Evolutionary conservation across 2,888 invertebrate genomes (phyloP), one percentile per base, ranked within the genome.

Genomic region (Pseudanteris insignis): DNA sequence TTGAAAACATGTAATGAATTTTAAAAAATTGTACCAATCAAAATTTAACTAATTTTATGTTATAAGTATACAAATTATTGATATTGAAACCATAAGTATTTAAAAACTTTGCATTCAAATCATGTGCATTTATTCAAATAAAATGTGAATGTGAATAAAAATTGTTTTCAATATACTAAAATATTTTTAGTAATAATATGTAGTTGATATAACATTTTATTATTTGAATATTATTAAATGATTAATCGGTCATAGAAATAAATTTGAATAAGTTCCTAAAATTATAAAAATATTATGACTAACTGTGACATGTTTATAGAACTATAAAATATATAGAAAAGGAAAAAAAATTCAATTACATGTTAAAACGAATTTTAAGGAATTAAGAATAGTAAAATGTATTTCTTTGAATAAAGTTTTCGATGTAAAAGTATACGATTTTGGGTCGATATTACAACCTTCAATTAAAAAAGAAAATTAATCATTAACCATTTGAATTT

Each of bases 351-450:
- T 28, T 32, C 11, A 33, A 30, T 38, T 40, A 13, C 7, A 13
- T 5, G 4, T 30, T 41, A 21, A 29, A 18, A 18, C 9, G 10
- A 41, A 24, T 28, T 10, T 13, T 7, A n/a, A 26, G 4, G 37
- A 9, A 9, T 18, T 18, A 30, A 43, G 26, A 15, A 37, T 54
- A 54, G 44, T 62, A 44, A 32, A 37, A 44, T 48, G 50, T 47
- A 58, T 44, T 21, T 38, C 57, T 29, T 37, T 62, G 26, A 55
- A 55, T 55, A 55, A 55, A 55, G 44, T 46, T 50, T 25, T 46
- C 28, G 13, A 53, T 59, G 51, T n/a, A n/a, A n/a, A n/a, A n/a
- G n/a, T n/a, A n/a, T n/a, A n/a, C n/a, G n/a, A n/a, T n/a, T n/a
- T n/a, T n/a, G n/a, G n/a, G n/a, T n/a, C n/a, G n/a, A n/a, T n/a